Conservation (phyloP, 2,113 vertebrate species). For the Perognathus longimembris region DNA sequence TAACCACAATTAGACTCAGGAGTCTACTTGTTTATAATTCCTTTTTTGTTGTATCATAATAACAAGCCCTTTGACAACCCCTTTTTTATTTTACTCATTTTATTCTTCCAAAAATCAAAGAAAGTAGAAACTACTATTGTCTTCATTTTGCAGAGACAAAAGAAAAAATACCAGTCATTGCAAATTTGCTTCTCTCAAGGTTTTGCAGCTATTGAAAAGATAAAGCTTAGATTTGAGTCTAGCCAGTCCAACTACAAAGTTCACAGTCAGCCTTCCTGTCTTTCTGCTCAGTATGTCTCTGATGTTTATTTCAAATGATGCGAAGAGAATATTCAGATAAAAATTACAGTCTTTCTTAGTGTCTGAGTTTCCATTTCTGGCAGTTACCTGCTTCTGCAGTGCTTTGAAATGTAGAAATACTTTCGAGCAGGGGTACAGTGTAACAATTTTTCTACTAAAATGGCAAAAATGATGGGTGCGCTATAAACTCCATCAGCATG, state of each 20-base stretch:
- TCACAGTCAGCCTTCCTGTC: neutral
- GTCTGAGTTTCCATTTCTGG: neutral
- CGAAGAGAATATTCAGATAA: neutral
- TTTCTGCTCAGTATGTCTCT: neutral
- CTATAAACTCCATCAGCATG: neutral
- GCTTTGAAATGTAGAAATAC: neutral
- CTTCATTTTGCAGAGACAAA: neutral
- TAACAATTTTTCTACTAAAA: constrained; percentile 35
- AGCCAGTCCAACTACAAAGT: neutral
- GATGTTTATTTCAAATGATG: neutral
- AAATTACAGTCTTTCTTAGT: neutral
- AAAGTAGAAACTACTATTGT: neutral
- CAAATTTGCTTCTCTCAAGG: neutral
- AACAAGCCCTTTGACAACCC: neutral
- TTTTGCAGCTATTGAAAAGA: neutral
- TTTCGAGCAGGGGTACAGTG: neutral
- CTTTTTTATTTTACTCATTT: neutral
- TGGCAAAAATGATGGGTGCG: neutral
- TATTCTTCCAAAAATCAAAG: neutral
- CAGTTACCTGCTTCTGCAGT: neutral
- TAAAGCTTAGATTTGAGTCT: neutral
- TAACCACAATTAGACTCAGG: constrained; percentile 14
- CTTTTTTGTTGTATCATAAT: neutral
- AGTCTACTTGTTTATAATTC: neutral
- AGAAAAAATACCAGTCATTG: neutral